Evolutionary conservation across 2,113 vertebrate species (phyloP).

Genomic region (Coptodon rendalli): DNA sequence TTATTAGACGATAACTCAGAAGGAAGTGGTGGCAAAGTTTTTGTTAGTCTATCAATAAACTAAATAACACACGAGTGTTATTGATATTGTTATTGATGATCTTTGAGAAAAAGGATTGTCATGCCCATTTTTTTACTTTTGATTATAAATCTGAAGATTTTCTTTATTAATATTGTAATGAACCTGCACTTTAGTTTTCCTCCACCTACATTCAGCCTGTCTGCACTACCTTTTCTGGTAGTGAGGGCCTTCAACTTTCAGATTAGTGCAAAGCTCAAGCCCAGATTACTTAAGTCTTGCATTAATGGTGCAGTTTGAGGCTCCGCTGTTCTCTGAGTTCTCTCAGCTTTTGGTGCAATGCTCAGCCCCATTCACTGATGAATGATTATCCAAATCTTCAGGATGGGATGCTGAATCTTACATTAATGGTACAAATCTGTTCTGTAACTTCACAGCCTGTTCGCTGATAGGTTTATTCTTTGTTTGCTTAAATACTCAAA

Average conservation of each 20-base stretch:
- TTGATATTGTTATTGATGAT: not conserved
- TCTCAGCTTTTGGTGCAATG: no score
- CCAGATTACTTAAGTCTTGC: not conserved
- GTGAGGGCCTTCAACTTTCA: fast-evolving
- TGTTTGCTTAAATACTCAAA: not conserved
- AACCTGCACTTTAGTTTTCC: fast-evolving
- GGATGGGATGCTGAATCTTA: not conserved
- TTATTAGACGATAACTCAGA: not conserved
- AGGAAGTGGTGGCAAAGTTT: not conserved
- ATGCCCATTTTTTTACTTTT: fast-evolving
- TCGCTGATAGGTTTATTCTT: not conserved
- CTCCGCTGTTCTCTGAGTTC: no score
- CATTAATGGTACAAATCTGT: not conserved
- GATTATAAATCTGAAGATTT: not conserved
- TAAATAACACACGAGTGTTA: fast-evolving
- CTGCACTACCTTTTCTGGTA: not conserved
- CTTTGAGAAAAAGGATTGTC: not conserved
- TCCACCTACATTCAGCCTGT: fast-evolving
- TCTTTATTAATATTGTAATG: not conserved
- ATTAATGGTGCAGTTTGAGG: not conserved
- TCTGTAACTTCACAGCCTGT: fast-evolving
- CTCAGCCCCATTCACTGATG: not conserved
- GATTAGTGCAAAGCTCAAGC: fast-evolving
- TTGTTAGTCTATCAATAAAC: not conserved
- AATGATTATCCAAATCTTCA: not conserved